Evolutionary conservation across 2,888 invertebrate genomes (phyloP).

Genomic region (Gisinianus flammeolus): DNA sequence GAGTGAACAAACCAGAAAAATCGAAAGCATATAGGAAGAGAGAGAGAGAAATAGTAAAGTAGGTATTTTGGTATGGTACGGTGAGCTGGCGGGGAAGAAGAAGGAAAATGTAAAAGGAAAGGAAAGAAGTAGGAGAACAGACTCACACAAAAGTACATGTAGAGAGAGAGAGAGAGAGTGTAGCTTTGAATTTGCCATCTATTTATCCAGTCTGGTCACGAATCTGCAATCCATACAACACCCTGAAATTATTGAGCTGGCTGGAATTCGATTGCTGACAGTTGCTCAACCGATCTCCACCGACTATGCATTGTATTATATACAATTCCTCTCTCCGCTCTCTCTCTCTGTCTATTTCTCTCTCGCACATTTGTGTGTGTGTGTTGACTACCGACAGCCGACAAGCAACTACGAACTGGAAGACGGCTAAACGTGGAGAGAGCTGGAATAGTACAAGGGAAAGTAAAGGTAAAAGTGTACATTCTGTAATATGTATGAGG

Average conservation of each 20-base stretch:
- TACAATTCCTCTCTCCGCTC: neutral
- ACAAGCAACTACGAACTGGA: neutral
- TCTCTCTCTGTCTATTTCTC: neutral
- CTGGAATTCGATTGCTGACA: constrained; percentile 34
- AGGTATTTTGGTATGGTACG: too few relatives aligned
- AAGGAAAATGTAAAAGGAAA: too few relatives aligned
- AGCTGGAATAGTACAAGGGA: neutral
- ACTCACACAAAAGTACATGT: too few relatives aligned
- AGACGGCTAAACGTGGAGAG: neutral
- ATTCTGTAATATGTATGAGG: neutral
- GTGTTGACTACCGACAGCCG: neutral
- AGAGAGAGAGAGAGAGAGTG: neutral
- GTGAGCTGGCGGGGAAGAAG: too few relatives aligned
- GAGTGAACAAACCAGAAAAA: too few relatives aligned
- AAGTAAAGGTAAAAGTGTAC: neutral
- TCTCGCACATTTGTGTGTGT: neutral
- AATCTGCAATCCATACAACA: constrained; percentile 34
- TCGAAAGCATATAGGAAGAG: too few relatives aligned
- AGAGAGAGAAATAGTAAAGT: too few relatives aligned
- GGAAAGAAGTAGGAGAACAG: too few relatives aligned
- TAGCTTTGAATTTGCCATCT: neutral
- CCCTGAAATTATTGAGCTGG: constrained; percentile 34
- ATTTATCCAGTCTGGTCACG: constrained; percentile 25
- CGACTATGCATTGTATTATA: neutral
- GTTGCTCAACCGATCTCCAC: constrained; percentile 28